Evolutionary conservation across 2,888 invertebrate genomes (phyloP), one percentile per base, ranked within the genome.

Genomic region (Philhelius pedissequus): DNA sequence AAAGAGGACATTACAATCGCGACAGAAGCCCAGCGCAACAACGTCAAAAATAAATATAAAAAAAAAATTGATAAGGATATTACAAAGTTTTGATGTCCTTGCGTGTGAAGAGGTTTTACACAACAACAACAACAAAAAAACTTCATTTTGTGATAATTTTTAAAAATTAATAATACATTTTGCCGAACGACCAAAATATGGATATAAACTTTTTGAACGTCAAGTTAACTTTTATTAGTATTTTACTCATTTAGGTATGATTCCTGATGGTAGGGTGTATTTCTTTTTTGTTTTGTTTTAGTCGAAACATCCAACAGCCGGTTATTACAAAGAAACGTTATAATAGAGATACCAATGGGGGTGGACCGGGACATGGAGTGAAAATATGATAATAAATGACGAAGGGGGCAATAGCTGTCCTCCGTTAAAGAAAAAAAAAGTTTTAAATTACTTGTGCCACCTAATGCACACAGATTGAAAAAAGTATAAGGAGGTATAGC

Each of bases 91-190:
- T 45, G 62, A 68, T 69, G 71, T 40, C 38, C 73, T 54, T 71
- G 20, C 48, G 20, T 64, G 30, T 38, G 38, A 45, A 56, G 58
- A 43, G 38, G 22, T 40, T 43, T 54, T 13, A 54, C 27, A 32
- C n/a, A n/a, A n/a, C n/a, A n/a, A n/a, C n/a, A n/a, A n/a, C n/a
- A n/a, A n/a, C n/a, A n/a, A n/a, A 58, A n/a, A 71, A 73, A 80
- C 71, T 62, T 80, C 84, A 80, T 84, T 80, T 76, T 84, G 60
- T 80, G 84, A 84, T 84, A 84, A 80, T 80, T 84, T 84, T 80
- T 56, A 62, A 84, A 66, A 84, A 84, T 84, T 80, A 80, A 80
- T 80, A 84, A 80, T 52, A 84, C 66, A 84, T 83, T 83, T 73
- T 74, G 20, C 7, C 4, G 9, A 27, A 52, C 9, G 27, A 2